Evolutionary conservation across 2,888 invertebrate species (phyloP), one percentile per base, ranked within the genome.

Genomic region (Erebia aethiops): DNA sequence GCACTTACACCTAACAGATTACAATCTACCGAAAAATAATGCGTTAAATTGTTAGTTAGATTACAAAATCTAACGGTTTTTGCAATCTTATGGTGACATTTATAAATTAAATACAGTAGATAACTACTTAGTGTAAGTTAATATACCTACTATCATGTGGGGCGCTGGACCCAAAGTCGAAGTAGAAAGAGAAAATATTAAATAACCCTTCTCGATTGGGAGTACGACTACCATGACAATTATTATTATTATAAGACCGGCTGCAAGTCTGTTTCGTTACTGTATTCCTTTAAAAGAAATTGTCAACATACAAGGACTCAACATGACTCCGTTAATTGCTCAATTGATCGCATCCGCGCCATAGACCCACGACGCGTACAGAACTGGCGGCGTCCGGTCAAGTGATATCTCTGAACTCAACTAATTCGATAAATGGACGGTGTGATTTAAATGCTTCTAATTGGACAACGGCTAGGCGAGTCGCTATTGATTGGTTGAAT

Each of bases 311-410:
- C 49, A 64, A 51, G 51, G 43, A 68, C 60, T 21, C 46, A 21
- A 58, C 60, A 43, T 49, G 43, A 66, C 54, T 61, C 84, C 82
- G 77, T 82, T 87, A 90, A 90, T 89, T 87, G 83, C 83, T 90
- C 90, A 92, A 91, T 91, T 91, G 91, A 82, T 80, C 79, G 81
- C 89, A 90, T 92, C 92, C 91, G 88, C 74, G 79, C 77, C 81
- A 80, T 75, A 84, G 89, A 86, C 79, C 57, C 57, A 77, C 77
- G 58, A 70, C 83, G 83, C 78, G 73, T 66, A 67, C 74, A 84
- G 86, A 89, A 78, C 73, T 77, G 84, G 69, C 86, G 68, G 69
- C 76, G 77, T 82, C 79, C 81, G 78, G 77, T 75, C 79, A 77
- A 77, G 72, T 78, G 79, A 79, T 81, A 79, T 79, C 77, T 71